Evolutionary conservation across 2,797 vertebrate species (phyloP).

Genomic region (Threskiornis aethiopicus): DNA sequence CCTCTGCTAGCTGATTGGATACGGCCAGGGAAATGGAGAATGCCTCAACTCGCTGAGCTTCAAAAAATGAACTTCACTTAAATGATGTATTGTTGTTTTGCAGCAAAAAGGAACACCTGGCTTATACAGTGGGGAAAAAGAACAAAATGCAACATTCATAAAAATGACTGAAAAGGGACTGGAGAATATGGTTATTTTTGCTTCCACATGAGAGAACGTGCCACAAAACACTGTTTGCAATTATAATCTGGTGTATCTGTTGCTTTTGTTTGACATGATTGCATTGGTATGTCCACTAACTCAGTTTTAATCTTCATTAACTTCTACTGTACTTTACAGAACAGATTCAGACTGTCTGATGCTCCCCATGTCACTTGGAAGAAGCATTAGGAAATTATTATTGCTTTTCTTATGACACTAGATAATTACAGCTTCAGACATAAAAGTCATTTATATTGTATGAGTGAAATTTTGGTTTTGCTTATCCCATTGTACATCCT

Average conservation of each 20-base stretch:
- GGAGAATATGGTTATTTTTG: constrained; percentile 27
- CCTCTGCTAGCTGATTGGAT: background rate
- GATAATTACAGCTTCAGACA: constrained; percentile 49
- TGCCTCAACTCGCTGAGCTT: constrained; percentile 20
- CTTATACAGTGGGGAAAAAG: background rate
- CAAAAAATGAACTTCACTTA: constrained; percentile 41
- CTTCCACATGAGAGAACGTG: background rate
- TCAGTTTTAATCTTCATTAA: constrained; percentile 3
- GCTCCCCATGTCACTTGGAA: constrained; percentile 28
- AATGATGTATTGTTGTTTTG: constrained; percentile 55
- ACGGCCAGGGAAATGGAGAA: constrained; percentile 4
- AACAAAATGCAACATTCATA: constrained; percentile 43
- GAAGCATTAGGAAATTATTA: constrained; percentile 23
- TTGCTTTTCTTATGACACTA: constrained; percentile 3
- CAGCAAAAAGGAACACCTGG: constrained; percentile 48
- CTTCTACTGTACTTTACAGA: background rate
- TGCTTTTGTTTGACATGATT: background rate
- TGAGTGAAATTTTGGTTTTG: background rate
- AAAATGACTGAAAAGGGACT: constrained; percentile 24
- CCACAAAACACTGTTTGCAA: background rate
- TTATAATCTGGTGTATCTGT: background rate
- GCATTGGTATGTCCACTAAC: background rate
- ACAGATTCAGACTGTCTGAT: background rate
- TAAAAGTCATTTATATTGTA: constrained; percentile 20
- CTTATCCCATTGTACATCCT: background rate